These are phyloP conservation scores for Aporrectodea caliginosa DNA, from an alignment of 1,140 invertebrate genomes.

Conservation along the genomic window DNA sequence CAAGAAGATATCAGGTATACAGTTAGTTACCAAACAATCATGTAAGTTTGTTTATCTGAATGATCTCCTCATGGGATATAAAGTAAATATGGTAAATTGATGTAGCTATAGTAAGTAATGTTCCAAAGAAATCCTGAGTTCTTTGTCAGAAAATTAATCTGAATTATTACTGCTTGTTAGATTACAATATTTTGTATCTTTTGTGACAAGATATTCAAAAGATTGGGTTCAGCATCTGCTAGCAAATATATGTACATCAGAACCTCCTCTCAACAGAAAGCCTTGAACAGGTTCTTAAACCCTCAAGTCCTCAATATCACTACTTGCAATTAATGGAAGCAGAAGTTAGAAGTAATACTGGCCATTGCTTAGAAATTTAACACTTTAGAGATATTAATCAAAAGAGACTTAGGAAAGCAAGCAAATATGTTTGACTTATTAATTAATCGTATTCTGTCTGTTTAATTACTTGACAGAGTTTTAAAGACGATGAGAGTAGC, in stretches of 20 bases:
- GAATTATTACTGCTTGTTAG: neutral
- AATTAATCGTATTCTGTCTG: neutral
- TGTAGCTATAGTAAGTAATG: neutral
- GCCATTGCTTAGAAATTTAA: neutral
- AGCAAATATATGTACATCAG: no score
- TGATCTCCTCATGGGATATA: no score
- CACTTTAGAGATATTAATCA: neutral
- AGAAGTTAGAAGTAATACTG: neutral
- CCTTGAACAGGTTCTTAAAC: no score
- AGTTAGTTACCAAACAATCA: no score
- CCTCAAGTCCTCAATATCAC: no score
- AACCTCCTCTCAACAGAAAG: no score
- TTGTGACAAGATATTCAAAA: no score
- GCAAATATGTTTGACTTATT: no score
- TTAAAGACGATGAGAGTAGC: slow-evolving; percentile 19
- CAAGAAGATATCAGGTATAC: neutral
- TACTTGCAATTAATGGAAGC: neutral
- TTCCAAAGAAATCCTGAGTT: neutral
- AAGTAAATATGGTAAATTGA: neutral
- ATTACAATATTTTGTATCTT: neutral
- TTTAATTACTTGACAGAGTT: slow-evolving; percentile 4
- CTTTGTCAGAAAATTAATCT: neutral
- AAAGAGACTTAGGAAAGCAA: neutral
- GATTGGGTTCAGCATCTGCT: no score
- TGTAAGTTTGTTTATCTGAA: no score